These are phyloP conservation scores for Dolichoris vasculosae DNA, from an alignment of 1,140 invertebrate species.

Conservation along the genomic window DNA sequence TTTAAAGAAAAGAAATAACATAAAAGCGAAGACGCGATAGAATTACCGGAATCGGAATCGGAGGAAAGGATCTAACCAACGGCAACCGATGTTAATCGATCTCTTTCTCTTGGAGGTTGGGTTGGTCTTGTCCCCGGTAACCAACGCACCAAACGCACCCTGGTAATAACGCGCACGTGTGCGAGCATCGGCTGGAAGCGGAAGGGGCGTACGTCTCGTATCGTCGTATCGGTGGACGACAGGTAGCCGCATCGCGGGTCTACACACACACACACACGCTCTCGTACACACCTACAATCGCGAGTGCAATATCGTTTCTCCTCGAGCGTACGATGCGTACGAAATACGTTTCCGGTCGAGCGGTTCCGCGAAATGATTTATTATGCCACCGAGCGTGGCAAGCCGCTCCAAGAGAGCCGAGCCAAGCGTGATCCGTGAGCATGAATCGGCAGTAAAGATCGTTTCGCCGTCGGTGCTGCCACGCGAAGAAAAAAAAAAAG, in stretches of 20 bases:
- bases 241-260: not conserved
- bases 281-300: not conserved
- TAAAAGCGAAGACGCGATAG: not conserved
- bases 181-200: not conserved
- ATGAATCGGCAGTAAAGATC: slow-evolving; percentile 68
- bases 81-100: too few relatives aligned
- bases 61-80: too few relatives aligned
- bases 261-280: not conserved
- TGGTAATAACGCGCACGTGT: not conserved
- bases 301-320: slow-evolving; percentile 48
- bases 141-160: too few relatives aligned
- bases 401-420: slow-evolving; percentile 28
- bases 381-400: slow-evolving; percentile 68
- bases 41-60: not conserved
- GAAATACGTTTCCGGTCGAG: slow-evolving; percentile 72
- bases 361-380: slow-evolving; percentile 73
- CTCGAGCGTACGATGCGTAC: slow-evolving; percentile 61
- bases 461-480: slow-evolving; percentile 46
- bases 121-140: too few relatives aligned
- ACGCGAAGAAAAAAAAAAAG: not conserved
- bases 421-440: slow-evolving; percentile 69
- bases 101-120: too few relatives aligned
- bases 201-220: not conserved
- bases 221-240: not conserved
- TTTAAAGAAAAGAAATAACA: too few relatives aligned